Evolutionary conservation across 2,888 invertebrate genomes (phyloP).

Genomic region (Euproctis similis): DNA sequence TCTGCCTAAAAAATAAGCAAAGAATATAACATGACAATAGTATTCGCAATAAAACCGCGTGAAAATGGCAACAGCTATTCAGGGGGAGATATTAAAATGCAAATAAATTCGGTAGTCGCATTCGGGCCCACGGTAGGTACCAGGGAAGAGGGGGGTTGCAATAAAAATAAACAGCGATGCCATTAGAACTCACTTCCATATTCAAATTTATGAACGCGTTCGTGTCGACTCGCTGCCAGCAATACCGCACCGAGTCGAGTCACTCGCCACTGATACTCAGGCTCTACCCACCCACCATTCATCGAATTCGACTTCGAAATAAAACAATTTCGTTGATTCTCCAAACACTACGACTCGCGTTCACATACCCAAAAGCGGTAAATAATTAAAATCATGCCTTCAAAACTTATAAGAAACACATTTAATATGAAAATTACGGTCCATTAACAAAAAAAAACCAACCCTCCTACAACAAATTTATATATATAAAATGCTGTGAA

Average conservation of each 20-base stretch:
- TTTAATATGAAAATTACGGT: slow-evolving; percentile 64
- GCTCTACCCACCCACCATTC: slow-evolving; percentile 21
- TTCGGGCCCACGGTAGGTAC: slow-evolving; percentile 73
- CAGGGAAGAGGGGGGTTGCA: slow-evolving; percentile 75
- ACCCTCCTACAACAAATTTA: slow-evolving; percentile 36
- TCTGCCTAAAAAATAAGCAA: slow-evolving; percentile 59
- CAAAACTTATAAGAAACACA: too few relatives aligned
- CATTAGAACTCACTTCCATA: slow-evolving; percentile 78
- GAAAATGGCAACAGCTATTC: slow-evolving; percentile 75
- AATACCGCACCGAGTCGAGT: too few relatives aligned
- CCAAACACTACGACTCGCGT: too few relatives aligned
- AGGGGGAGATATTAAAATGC: slow-evolving; percentile 76
- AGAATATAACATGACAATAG: slow-evolving; percentile 52
- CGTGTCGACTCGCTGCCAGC: slow-evolving; percentile 35
- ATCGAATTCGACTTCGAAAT: slow-evolving; percentile 43
- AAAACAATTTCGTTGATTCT: too few relatives aligned
- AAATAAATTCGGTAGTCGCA: slow-evolving; percentile 78
- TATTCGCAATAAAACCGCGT: slow-evolving; percentile 69
- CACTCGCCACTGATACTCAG: slow-evolving; percentile 19
- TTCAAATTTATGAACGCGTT: slow-evolving; percentile 75
- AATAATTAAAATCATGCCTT: too few relatives aligned
- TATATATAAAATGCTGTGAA: too few relatives aligned
- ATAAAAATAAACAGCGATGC: slow-evolving; percentile 77
- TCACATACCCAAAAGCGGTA: too few relatives aligned
- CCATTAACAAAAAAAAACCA: slow-evolving; percentile 63